phyloP scores from a whole-genome alignment of 2,797 vertebrate genomes.

The Tadarida brasiliensis region DNA sequence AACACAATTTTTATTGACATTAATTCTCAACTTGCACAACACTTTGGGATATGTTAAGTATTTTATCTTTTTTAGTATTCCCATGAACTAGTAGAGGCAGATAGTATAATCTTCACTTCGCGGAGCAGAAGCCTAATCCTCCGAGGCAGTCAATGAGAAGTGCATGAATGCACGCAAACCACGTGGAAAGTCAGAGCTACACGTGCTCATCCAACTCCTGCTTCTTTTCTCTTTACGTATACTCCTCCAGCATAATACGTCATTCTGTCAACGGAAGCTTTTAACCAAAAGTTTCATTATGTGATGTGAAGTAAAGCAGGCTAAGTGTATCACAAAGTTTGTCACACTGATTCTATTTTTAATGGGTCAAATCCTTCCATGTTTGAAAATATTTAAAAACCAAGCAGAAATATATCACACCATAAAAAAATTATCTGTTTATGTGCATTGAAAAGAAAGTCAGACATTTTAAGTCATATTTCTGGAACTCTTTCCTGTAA shows the following conservation, averaged over 20 bases:
- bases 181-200: neutral
- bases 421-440: conserved; percentile 50
- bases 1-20: neutral
- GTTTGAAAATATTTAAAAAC: conserved; percentile 14
- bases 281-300: neutral
- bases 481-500: conserved; percentile 60
- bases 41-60: neutral
- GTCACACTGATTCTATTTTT: conserved; percentile 46
- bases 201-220: neutral
- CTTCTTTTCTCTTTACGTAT: neutral
- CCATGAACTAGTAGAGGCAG: neutral
- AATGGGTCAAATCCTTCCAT: conserved; percentile 43
- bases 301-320: neutral
- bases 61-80: neutral
- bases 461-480: conserved; percentile 66
- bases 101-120: neutral
- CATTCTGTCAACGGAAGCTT: neutral
- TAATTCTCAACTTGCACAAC: neutral
- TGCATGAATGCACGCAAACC: neutral
- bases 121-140: neutral
- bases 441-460: conserved; percentile 25
- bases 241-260: neutral
- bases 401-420: neutral
- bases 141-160: neutral
- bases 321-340: conserved; percentile 45